These are phyloP conservation scores for Glaucopsyche alexis DNA, from an alignment of 2,888 invertebrate species.

Conservation along the genomic window DNA sequence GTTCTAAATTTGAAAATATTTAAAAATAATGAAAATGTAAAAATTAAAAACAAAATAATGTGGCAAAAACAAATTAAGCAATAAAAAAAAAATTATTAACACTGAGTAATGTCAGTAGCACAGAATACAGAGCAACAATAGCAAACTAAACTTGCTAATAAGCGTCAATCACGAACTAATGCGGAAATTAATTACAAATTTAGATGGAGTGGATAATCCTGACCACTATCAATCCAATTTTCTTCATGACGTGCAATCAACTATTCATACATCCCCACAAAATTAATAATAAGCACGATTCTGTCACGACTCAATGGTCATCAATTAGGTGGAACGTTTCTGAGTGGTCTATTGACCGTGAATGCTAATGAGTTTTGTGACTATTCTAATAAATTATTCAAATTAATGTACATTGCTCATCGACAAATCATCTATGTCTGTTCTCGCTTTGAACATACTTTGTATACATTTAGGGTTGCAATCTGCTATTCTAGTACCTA, in stretches of 20 bases:
- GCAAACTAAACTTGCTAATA: neutral
- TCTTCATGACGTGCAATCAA: constrained; percentile 18
- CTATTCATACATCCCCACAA: constrained; percentile 22
- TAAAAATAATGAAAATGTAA: too few relatives aligned
- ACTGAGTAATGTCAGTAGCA: too few relatives aligned
- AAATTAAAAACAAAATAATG: too few relatives aligned
- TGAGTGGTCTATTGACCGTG: constrained; percentile 35
- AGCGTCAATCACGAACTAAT: neutral
- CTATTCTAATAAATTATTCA: constrained; percentile 36
- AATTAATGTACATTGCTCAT: constrained; percentile 33
- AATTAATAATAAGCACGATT: constrained; percentile 24
- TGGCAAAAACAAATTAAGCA: too few relatives aligned
- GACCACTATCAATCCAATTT: constrained; percentile 26
- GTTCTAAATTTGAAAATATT: too few relatives aligned
- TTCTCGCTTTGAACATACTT: constrained; percentile 16
- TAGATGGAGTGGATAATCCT: constrained; percentile 11
- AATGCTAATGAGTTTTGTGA: constrained; percentile 36
- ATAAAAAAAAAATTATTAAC: too few relatives aligned
- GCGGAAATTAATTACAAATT: constrained; percentile 12
- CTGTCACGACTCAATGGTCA: constrained; percentile 25
- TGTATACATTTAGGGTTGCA: neutral
- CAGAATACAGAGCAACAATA: too few relatives aligned
- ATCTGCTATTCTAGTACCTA: neutral
- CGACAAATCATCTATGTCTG: constrained; percentile 34
- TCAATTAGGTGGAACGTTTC: constrained; percentile 29